phyloP scores from a whole-genome alignment of 2,888 invertebrate species.

The Elgonia sp. region DNA sequence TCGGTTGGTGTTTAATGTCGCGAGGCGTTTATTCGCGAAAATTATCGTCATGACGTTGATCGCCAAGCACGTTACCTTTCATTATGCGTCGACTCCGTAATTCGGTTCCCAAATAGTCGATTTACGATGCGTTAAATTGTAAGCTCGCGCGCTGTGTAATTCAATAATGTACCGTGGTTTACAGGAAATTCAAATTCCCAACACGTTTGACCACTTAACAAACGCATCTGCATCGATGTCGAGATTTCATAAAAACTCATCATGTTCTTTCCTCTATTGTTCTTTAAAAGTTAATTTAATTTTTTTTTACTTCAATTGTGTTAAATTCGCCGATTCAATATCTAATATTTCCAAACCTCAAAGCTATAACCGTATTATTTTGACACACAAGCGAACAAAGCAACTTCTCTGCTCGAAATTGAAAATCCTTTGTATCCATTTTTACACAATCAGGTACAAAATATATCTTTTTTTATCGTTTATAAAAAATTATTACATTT shows the following conservation, averaged over 20 bases:
- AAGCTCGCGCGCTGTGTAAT: slow-evolving; percentile 77
- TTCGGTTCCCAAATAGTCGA: slow-evolving; percentile 80
- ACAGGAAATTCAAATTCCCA: slow-evolving; percentile 48
- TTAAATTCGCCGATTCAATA: too few relatives aligned
- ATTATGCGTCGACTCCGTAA: slow-evolving; percentile 77
- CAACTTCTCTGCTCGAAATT: too few relatives aligned
- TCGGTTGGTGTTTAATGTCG: slow-evolving; percentile 64
- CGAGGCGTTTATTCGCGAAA: slow-evolving; percentile 65
- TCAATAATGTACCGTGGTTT: slow-evolving; percentile 77
- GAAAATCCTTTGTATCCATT: too few relatives aligned
- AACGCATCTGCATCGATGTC: slow-evolving; percentile 33
- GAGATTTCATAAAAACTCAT: background rate
- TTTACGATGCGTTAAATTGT: slow-evolving; percentile 82
- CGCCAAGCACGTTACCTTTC: slow-evolving; percentile 77
- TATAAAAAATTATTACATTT: too few relatives aligned
- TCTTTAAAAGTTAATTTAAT: background rate
- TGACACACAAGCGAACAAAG: too few relatives aligned
- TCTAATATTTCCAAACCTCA: too few relatives aligned
- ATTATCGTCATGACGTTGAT: slow-evolving; percentile 65
- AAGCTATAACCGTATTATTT: too few relatives aligned
- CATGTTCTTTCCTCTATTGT: background rate
- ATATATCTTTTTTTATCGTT: too few relatives aligned
- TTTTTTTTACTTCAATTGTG: background rate
- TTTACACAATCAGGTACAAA: too few relatives aligned
- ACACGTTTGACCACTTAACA: slow-evolving; percentile 60